These are phyloP conservation scores for Yponomeuta cagnagella DNA, from an alignment of 2,888 invertebrate species.

Conservation along the genomic window DNA sequence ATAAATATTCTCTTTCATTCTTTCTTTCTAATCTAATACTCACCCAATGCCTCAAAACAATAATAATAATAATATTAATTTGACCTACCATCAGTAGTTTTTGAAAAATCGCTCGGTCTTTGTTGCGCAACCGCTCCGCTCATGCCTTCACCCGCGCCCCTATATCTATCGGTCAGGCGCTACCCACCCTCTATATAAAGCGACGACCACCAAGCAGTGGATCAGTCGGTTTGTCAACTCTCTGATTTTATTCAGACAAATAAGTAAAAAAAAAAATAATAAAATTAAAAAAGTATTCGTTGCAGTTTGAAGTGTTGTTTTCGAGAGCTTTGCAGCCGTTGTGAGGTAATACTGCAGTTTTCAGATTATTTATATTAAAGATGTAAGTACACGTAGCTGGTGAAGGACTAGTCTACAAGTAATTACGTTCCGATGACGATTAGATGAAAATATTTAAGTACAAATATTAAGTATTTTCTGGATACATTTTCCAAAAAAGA, in stretches of 20 bases:
- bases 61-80: no score
- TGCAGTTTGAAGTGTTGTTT: background rate
- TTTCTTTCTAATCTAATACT: no score
- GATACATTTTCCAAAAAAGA: no score
- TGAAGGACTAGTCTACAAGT: background rate
- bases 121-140: conserved; percentile 10
- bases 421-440: no score
- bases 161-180: conserved; percentile 12
- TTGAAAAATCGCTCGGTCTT: background rate
- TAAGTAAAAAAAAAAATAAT: background rate
- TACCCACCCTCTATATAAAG: conserved; percentile 16
- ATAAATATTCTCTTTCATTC: no score
- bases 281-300: background rate
- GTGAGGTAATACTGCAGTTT: background rate
- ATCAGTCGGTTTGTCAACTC: conserved; percentile 10
- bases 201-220: background rate
- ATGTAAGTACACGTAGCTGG: background rate
- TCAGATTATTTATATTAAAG: background rate
- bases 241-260: background rate
- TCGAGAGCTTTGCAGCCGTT: background rate
- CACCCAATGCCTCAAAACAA: no score
- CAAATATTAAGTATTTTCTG: no score
- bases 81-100: no score
- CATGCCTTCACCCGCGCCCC: background rate
- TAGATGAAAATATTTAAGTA: no score